Evolutionary conservation across 2,888 invertebrate species (phyloP), one percentile per base, ranked within the genome.

Genomic region (Trissoscelio sp.): DNA sequence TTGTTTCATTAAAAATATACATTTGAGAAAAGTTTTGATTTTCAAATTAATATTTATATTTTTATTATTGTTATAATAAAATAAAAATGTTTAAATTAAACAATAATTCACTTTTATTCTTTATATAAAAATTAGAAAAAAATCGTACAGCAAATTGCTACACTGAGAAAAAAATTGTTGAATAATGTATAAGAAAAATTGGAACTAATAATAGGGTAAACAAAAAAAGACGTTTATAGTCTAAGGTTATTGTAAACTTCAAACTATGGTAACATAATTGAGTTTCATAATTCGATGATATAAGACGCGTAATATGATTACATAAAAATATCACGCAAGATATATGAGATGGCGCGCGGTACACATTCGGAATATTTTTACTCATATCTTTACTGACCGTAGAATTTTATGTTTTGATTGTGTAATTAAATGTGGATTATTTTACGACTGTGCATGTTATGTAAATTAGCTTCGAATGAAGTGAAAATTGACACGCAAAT

Each of bases 261-360:
- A 39, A 53, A 67, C 14, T 18, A n/a, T 34, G 6, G 46, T 39
- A 70, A 46, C n/a, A 24, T 7, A 37, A 48, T 70, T 62, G 12
- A 18, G 53, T 62, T 73, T 73, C 72, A 62, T 62, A 73, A 73
- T 73, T 73, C 14, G 42, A 60, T 73, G 60, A 62, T 73, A 62
- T 73, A 73, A 60, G 16, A 39, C 62, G 12, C 42, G 53, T 62
- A 73, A 73, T 62, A 60, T 12, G 53, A 62, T 73, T 73, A 62
- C 62, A 46, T 72, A 73, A 73, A 70, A 60, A 51, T 70, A 48
- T 51, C 70, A 48, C 28, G 70, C 60, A 60, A 70, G 48, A 58
- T 18, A 58, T 24, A 48, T 18, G 31, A 62, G 51, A 62, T 20
- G 51, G 42, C 20, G 22, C 39, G 39, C 12, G 12, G 46, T 69